A percentile compares a stretch with the other conserved stretches of the same genome.
Evolutionary conservation across 2,888 invertebrate species (phyloP).

Genomic region (Lycocerus yunnanus): DNA sequence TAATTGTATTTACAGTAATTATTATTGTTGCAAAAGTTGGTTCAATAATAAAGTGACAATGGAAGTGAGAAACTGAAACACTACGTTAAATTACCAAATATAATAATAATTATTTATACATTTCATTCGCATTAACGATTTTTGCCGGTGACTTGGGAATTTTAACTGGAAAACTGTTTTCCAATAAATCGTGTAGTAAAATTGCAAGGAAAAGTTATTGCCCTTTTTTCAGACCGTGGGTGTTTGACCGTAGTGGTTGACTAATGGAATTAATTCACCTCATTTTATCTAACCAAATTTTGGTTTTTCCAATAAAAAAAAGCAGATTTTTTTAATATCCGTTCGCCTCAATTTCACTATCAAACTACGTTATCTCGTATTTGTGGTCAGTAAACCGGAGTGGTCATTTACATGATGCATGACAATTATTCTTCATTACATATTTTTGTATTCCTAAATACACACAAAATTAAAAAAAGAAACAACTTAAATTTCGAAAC

Average conservation of each 20-base stretch:
- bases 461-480: neutral
- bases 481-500: neutral
- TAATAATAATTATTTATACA: neutral
- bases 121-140: neutral
- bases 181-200: neutral
- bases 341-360: neutral
- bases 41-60: neutral
- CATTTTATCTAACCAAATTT: neutral
- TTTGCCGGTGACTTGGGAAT: neutral
- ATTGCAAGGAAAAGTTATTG: neutral
- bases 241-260: neutral
- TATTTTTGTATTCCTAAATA: neutral
- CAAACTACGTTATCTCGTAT: neutral
- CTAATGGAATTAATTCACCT: neutral
- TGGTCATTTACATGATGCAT: neutral
- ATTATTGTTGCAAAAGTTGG: neutral
- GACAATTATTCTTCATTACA: neutral
- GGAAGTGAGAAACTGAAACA: neutral
- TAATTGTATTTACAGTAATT: neutral
- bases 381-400: neutral
- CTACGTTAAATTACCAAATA: neutral
- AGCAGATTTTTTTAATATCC: neutral
- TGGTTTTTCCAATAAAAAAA: neutral
- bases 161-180: neutral
- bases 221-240: neutral